Evolutionary conservation across 2,113 vertebrate genomes (phyloP).

Genomic region (Corydoras maculifer): DNA sequence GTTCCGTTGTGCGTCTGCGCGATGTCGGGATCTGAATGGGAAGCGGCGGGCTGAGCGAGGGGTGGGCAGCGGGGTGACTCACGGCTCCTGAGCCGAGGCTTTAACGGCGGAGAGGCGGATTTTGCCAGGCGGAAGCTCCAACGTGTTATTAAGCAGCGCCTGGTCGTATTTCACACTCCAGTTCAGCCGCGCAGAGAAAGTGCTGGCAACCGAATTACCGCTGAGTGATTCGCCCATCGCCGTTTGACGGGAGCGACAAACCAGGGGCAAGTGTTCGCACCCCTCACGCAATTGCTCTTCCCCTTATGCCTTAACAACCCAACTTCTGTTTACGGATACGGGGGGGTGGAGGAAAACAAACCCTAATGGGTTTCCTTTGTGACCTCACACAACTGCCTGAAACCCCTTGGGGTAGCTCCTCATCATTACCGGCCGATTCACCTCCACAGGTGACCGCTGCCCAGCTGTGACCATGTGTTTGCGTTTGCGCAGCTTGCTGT

Average conservation of each 20-base stretch:
- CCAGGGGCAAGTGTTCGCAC: conserved; percentile 8
- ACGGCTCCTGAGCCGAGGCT: conserved; percentile 16
- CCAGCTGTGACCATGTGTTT: conserved; percentile 40
- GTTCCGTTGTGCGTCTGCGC: not conserved
- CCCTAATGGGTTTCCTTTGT: conserved; percentile 30
- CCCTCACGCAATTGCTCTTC: conserved; percentile 1
- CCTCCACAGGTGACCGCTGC: conserved; percentile 24
- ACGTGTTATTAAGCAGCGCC: conserved; percentile 49
- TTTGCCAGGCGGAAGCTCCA: conserved; percentile 48
- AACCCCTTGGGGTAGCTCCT: not conserved
- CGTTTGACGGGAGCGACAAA: conserved; percentile 4
- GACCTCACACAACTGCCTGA: no score
- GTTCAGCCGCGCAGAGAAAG: conserved; percentile 30
- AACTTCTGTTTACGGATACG: no score
- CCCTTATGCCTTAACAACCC: no score
- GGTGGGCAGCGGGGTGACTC: not conserved
- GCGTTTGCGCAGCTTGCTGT: conserved; percentile 44
- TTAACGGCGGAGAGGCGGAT: conserved; percentile 34
- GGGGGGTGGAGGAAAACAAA: conserved; percentile 19
- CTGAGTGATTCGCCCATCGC: conserved; percentile 13
- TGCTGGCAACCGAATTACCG: not conserved
- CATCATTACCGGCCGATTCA: not conserved
- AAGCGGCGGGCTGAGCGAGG: conserved; percentile 6
- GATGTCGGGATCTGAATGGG: conserved; percentile 8
- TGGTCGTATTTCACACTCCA: conserved; percentile 49